Evolutionary conservation across 2,888 invertebrate species (phyloP).

Genomic region (Drepanosiphum platanoidis): DNA sequence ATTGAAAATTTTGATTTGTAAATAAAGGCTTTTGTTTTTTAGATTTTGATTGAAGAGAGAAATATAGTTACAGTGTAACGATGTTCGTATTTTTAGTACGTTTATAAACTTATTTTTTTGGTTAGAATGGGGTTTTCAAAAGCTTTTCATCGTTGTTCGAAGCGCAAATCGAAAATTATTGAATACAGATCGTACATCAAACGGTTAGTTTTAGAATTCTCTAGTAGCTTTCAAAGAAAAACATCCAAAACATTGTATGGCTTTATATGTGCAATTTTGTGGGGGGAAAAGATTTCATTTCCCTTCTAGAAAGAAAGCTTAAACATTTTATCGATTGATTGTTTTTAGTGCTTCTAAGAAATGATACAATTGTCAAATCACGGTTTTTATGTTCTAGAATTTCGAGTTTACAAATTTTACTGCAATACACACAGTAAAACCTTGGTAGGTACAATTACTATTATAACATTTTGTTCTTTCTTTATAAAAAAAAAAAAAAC

Average conservation of each 20-base stretch:
- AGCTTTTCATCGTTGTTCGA: background rate
- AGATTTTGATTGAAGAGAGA: too few species aligned
- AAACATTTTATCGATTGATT: background rate
- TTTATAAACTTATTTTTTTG: background rate
- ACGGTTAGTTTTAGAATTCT: background rate
- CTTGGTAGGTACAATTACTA: too few species aligned
- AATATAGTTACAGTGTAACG: background rate
- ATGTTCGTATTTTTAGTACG: background rate
- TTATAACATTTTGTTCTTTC: too few species aligned
- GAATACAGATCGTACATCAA: background rate
- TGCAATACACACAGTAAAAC: too few species aligned
- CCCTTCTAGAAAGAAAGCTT: background rate
- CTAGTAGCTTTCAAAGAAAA: background rate
- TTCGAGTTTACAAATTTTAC: background rate
- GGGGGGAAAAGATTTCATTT: background rate
- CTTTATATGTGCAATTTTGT: background rate
- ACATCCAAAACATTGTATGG: background rate
- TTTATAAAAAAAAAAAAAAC: too few species aligned
- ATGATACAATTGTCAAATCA: background rate
- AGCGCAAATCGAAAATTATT: background rate
- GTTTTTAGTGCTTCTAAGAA: background rate
- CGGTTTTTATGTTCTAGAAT: background rate
- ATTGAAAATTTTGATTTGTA: too few species aligned
- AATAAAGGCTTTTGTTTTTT: too few species aligned
- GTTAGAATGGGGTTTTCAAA: too few species aligned